Evolutionary conservation across 2,888 invertebrate genomes (phyloP).

Genomic region (Ophioninae sp.): DNA sequence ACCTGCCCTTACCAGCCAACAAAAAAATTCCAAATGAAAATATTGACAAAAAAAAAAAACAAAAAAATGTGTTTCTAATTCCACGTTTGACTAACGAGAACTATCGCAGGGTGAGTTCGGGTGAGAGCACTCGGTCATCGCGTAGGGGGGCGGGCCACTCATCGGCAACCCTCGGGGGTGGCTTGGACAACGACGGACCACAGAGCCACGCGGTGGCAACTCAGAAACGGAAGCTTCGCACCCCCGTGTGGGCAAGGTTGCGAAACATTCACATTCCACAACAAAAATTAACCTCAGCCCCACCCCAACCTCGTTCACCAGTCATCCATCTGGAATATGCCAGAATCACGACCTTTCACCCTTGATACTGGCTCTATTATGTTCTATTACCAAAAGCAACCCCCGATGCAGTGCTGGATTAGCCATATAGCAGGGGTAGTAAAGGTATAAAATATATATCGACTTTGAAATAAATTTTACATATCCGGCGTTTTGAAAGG

Average conservation of each 20-base stretch:
- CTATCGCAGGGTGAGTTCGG: conserved; percentile 82
- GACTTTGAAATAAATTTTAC: too few species aligned
- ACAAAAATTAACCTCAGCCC: conserved; percentile 75
- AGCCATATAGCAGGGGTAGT: too few species aligned
- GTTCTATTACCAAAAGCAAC: conserved; percentile 23
- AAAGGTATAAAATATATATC: too few species aligned
- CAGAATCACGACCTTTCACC: not conserved
- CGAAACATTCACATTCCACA: conserved; percentile 85
- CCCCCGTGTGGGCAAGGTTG: conserved; percentile 92
- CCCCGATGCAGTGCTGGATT: not conserved
- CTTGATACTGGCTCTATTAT: not conserved
- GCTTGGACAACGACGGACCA: conserved; percentile 81
- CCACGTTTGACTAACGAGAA: conserved; percentile 78
- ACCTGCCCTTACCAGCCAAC: conserved; percentile 27
- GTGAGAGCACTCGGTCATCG: conserved; percentile 80
- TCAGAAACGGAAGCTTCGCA: conserved; percentile 89
- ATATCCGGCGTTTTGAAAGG: too few species aligned
- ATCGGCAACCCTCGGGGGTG: conserved; percentile 81
- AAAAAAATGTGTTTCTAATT: conserved; percentile 62
- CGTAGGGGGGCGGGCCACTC: conserved; percentile 82
- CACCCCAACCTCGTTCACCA: conserved; percentile 48
- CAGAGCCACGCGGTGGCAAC: conserved; percentile 82
- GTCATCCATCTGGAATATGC: conserved; percentile 14
- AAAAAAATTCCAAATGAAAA: conserved; percentile 16
- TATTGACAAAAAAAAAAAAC: conserved; percentile 51